Percentiles rank a stretch among this genome's conserved stretches.
These are phyloP conservation scores for Sarcophaga rosellei DNA, from an alignment of 2,888 invertebrate species.

Conservation along the genomic window DNA sequence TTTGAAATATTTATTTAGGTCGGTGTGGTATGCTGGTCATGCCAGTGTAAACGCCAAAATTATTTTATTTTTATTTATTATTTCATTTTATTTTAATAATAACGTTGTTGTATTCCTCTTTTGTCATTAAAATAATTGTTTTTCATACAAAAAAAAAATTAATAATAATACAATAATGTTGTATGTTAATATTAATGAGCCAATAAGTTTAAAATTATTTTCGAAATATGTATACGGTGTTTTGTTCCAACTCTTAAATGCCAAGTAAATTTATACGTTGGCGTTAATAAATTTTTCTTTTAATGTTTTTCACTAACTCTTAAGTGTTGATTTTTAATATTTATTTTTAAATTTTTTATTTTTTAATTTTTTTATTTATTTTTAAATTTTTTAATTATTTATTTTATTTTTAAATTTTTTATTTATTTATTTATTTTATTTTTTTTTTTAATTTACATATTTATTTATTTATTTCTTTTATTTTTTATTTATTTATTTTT, in stretches of 20 bases:
- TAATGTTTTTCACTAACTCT: neutral
- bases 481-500: conserved; percentile 3
- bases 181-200: no score
- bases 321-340: neutral
- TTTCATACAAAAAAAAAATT: neutral
- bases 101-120: neutral
- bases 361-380: conserved; percentile 12
- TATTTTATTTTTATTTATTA: no score
- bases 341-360: conserved; percentile 8
- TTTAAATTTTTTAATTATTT: neutral
- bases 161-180: no score
- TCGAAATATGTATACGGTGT: no score
- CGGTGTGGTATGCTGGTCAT: conserved; percentile 34
- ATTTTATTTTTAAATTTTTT: no score
- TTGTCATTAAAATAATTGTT: conserved; percentile 22
- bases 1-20: conserved; percentile 12
- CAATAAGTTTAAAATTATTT: no score
- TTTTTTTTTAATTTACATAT: no score
- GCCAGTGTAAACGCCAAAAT: conserved; percentile 10
- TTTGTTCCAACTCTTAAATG: neutral
- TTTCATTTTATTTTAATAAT: neutral
- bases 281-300: neutral
- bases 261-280: neutral
- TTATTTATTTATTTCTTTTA: no score
- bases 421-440: neutral